Percentiles rank a stretch among this genome's conserved stretches.
Evolutionary conservation across 1,140 invertebrate genomes (phyloP).

Genomic region (Brachionus calyciflorus): DNA sequence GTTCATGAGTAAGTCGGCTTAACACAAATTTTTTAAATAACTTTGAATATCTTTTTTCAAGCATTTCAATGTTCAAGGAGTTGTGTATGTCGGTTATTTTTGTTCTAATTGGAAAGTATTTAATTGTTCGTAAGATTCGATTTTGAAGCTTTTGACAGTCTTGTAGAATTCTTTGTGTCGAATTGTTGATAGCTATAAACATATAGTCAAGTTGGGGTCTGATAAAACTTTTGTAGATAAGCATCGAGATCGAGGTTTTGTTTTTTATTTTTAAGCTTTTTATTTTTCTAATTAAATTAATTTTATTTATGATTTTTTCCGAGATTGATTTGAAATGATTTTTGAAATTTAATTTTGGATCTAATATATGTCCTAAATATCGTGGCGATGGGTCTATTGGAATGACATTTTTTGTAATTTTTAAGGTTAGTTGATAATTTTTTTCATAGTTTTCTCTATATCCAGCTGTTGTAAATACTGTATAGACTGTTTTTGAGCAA

Average conservation of each 20-base stretch:
- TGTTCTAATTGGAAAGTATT: not conserved
- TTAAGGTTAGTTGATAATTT: not conserved
- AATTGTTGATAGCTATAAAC: not conserved
- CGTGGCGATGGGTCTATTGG: not conserved
- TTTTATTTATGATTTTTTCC: not conserved
- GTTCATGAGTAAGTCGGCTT: not conserved
- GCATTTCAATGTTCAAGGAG: not conserved
- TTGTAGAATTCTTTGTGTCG: not conserved
- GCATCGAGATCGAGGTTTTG: not conserved
- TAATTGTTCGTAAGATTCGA: not conserved
- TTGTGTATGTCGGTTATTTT: not conserved
- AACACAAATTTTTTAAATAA: not conserved
- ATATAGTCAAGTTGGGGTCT: not conserved
- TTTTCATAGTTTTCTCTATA: not conserved
- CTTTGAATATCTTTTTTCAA: not conserved
- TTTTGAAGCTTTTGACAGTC: not conserved
- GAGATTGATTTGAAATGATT: not conserved
- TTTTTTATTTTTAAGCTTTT: constrained; percentile 21
- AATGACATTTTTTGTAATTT: not conserved
- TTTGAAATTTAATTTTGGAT: constrained; percentile 11
- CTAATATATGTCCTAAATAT: not conserved
- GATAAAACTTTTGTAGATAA: not conserved
- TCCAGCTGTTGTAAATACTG: not conserved
- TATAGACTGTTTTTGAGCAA: not conserved
- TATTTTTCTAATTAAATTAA: not conserved